phyloP scores from a whole-genome alignment of 2,797 vertebrate genomes.

The Sphenopsis melanotis region DNA sequence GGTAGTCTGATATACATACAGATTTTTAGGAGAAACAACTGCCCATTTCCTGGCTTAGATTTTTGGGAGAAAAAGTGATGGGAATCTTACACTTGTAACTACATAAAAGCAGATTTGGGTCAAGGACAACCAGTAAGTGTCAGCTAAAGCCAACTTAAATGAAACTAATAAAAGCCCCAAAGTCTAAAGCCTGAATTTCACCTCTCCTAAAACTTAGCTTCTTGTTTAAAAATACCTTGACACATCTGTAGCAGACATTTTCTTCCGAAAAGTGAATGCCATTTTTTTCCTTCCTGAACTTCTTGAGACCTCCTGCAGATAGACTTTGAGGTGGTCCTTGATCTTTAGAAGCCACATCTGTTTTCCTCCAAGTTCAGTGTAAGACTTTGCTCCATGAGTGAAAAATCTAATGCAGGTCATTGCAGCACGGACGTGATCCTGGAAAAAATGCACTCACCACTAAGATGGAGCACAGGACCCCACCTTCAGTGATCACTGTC shows the following conservation, averaged over 20 bases:
- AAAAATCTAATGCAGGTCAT: slow-evolving; percentile 99
- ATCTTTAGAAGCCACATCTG: slow-evolving; percentile 91
- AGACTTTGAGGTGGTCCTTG: slow-evolving; percentile 94
- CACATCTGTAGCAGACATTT: slow-evolving; percentile 90
- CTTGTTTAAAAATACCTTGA: slow-evolving; percentile 80
- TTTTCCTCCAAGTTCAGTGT: slow-evolving; percentile 88
- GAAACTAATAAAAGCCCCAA: background rate
- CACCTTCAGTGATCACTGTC: background rate
- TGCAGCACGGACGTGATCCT: slow-evolving; percentile 95
- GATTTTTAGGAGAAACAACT: background rate
- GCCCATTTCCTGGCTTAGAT: background rate
- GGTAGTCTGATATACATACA: background rate
- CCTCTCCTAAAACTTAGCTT: background rate
- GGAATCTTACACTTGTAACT: background rate
- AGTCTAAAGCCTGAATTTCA: background rate
- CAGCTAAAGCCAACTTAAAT: background rate
- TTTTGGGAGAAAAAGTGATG: background rate
- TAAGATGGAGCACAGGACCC: background rate
- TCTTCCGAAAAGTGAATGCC: slow-evolving; percentile 87
- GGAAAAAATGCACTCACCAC: background rate
- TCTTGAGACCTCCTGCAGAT: slow-evolving; percentile 92
- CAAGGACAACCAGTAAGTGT: background rate
- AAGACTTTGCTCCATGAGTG: slow-evolving; percentile 86
- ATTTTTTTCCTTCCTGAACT: slow-evolving; percentile 78
- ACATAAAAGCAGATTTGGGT: background rate